A percentile compares a stretch with the other conserved stretches of the same genome.
Conservation (phyloP, 2,888 invertebrate genomes). For the Apamea epomidion region DNA sequence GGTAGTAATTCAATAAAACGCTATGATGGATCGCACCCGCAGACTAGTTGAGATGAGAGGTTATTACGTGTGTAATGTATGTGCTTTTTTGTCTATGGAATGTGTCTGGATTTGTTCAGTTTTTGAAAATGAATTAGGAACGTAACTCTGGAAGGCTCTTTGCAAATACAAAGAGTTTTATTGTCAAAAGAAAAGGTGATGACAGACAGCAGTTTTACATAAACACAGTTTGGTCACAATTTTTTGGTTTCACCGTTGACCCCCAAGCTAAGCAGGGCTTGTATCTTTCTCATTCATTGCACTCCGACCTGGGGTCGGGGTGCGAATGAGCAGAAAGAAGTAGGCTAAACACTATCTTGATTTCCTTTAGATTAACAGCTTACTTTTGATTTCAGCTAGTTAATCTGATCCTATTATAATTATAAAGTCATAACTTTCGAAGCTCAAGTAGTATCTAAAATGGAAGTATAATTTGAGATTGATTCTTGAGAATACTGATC, state of each 20-base stretch:
- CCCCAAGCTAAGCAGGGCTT: not conserved
- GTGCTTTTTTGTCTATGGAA: constrained; percentile 19
- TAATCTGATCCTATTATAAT: too few species aligned
- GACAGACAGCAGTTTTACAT: not conserved
- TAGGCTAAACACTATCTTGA: not conserved
- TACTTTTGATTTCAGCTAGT: too few species aligned
- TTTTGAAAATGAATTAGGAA: not conserved
- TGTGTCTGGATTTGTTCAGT: not conserved
- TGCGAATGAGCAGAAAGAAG: not conserved
- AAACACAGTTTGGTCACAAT: not conserved
- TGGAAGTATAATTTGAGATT: not conserved
- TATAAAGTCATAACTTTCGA: not conserved
- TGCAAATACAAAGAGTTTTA: not conserved
- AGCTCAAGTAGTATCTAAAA: not conserved
- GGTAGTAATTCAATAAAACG: constrained; percentile 80
- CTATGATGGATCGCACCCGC: constrained; percentile 80
- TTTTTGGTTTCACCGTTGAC: not conserved
- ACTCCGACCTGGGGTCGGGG: not conserved
- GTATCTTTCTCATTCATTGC: not conserved
- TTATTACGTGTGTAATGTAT: constrained; percentile 53
- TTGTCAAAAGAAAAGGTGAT: too few species aligned
- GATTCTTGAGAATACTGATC: not conserved
- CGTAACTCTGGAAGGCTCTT: not conserved
- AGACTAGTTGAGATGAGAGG: constrained; percentile 54
- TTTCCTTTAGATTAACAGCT: not conserved